Percentiles rank a stretch among this genome's conserved stretches.
phyloP scores from a whole-genome alignment of 92 coral and sea anemone genomes.

The Porites divaricata region DNA sequence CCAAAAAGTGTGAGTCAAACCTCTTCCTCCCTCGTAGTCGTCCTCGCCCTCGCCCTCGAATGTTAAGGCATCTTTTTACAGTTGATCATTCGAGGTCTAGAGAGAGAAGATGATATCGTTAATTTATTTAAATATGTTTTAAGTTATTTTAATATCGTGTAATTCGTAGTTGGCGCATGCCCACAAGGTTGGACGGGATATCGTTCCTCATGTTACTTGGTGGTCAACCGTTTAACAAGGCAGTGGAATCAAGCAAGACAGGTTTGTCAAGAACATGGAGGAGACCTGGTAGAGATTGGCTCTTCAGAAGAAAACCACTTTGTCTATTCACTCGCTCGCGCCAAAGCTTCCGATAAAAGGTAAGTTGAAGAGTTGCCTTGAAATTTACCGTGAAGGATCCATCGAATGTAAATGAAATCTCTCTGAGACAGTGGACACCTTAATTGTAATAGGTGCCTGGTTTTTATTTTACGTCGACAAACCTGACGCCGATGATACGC shows the following conservation, averaged over 20 bases:
- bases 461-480: too few species aligned
- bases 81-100: too few species aligned
- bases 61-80: too few species aligned
- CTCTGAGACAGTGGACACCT: too few species aligned
- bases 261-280: constrained; percentile 49
- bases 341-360: constrained; percentile 27
- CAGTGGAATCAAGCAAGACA: constrained; percentile 55
- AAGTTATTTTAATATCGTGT: background rate
- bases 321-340: constrained; percentile 35
- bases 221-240: constrained; percentile 34
- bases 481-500: too few species aligned
- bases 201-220: constrained; percentile 43
- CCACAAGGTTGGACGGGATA: constrained; percentile 62
- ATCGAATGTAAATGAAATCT: too few species aligned
- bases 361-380: background rate
- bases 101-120: too few species aligned
- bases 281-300: constrained; percentile 47
- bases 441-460: too few species aligned
- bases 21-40: too few species aligned
- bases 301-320: constrained; percentile 54
- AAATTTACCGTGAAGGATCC: too few species aligned
- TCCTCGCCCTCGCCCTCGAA: too few species aligned
- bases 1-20: too few species aligned
- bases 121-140: background rate
- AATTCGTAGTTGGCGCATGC: constrained; percentile 24